Percentiles rank a stretch among this genome's conserved stretches.
Conservation (phyloP, 2,113 vertebrate species). For the Microcebus murinus region DNA sequence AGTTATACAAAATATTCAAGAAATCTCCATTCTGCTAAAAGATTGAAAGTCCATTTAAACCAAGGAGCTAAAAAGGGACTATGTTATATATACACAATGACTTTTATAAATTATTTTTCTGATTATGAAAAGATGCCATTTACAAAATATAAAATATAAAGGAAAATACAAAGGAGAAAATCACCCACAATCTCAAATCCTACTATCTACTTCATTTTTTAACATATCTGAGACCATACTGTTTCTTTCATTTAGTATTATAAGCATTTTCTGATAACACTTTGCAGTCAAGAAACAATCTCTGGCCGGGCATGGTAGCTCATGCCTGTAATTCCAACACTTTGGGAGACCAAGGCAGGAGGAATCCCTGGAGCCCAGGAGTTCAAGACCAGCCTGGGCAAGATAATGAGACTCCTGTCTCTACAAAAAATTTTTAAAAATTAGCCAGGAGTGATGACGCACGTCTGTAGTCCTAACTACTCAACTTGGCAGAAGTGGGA, state of each 20-base stretch:
- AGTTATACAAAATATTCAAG: background rate
- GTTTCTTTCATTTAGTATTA: conserved; percentile 27
- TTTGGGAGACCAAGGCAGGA: too few relatives aligned
- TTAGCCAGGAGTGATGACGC: too few relatives aligned
- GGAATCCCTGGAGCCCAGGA: too few relatives aligned
- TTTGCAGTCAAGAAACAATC: conserved; percentile 31
- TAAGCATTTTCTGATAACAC: background rate
- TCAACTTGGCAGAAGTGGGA: too few relatives aligned
- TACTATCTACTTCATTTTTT: background rate
- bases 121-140: background rate
- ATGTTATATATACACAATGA: background rate
- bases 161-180: conserved; percentile 34
- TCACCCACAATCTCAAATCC: background rate
- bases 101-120: conserved; percentile 4
- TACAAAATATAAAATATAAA: background rate
- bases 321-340: too few relatives aligned
- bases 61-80: background rate
- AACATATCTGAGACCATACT: background rate
- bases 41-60: conserved; percentile 44
- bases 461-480: too few relatives aligned
- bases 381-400: too few relatives aligned
- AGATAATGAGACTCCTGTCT: too few relatives aligned
- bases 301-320: background rate
- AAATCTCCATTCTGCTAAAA: background rate
- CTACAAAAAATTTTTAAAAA: too few relatives aligned